Conservation (phyloP, 2,797 vertebrate species). For the Falco berigora region DNA sequence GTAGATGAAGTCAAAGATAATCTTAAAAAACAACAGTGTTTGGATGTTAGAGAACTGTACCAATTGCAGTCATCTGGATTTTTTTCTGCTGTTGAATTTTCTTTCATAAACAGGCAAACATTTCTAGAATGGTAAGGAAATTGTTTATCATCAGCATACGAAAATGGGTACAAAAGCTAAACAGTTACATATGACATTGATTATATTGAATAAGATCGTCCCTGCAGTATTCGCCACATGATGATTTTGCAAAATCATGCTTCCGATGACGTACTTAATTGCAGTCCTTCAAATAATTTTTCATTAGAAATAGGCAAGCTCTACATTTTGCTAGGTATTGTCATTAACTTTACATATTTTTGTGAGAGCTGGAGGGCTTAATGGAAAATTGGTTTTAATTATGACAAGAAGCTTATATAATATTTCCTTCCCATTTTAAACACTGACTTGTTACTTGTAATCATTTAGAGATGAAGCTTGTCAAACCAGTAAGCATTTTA, state of each 20-base stretch:
- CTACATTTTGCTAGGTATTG: conserved; percentile 14
- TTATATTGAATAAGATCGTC: conserved; percentile 1
- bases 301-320: not conserved
- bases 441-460: conserved; percentile 1
- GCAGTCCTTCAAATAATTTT: not conserved
- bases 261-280: conserved; percentile 1
- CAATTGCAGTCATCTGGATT: conserved; percentile 10
- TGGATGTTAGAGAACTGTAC: conserved; percentile 8
- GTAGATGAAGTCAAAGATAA: conserved; percentile 3
- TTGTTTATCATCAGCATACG: conserved; percentile 28
- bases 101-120: conserved; percentile 15
- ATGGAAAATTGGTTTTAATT: conserved; percentile 24
- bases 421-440: not conserved
- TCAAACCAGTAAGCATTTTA: not conserved
- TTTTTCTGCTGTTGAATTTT: conserved; percentile 5
- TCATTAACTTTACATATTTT: conserved; percentile 6
- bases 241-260: not conserved
- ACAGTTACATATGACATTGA: not conserved
- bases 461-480: conserved; percentile 1
- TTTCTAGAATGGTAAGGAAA: conserved; percentile 23
- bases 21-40: not conserved
- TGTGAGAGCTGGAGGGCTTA: not conserved
- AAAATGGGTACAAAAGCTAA: conserved; percentile 13
- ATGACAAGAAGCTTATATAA: not conserved
- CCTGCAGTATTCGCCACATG: not conserved